Evolutionary conservation across 2,888 invertebrate genomes (phyloP).

Genomic region (Chymomyza amoena): DNA sequence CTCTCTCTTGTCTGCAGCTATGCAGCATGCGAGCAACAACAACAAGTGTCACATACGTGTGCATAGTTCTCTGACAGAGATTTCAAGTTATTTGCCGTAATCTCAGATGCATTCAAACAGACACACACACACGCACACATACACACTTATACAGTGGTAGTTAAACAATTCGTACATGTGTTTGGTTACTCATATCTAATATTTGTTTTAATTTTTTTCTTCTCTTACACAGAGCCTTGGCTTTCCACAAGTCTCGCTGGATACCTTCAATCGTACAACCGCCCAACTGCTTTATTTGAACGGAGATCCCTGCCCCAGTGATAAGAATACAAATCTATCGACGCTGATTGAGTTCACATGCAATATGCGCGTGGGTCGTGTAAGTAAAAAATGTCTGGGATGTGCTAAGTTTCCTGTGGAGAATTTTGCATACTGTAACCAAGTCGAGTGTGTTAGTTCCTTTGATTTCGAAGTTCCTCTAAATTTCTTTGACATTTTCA

Average conservation of each 20-base stretch:
- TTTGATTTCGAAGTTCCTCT: too few species aligned
- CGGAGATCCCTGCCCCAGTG: conserved; percentile 73
- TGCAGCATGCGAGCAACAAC: conserved; percentile 7
- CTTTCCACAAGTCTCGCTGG: conserved; percentile 70
- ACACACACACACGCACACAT: conserved; percentile 1
- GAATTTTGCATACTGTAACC: background rate
- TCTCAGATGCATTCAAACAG: conserved; percentile 54
- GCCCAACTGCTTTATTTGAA: conserved; percentile 72
- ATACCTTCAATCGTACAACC: conserved; percentile 64
- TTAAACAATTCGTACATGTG: conserved; percentile 30
- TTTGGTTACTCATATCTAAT: conserved; percentile 27
- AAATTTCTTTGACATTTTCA: too few species aligned
- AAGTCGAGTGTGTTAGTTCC: background rate
- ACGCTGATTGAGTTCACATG: conserved; percentile 75
- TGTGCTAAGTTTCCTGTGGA: background rate
- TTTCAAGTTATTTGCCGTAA: conserved; percentile 66
- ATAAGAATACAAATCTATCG: conserved; percentile 65
- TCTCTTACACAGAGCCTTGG: conserved; percentile 73
- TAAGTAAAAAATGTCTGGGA: conserved; percentile 58
- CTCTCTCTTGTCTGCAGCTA: background rate
- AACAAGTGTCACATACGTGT: conserved; percentile 30
- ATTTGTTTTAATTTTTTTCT: conserved; percentile 6
- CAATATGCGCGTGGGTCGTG: conserved; percentile 74
- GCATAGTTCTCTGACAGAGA: conserved; percentile 46
- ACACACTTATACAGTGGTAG: background rate